Evolutionary conservation across 2,113 vertebrate genomes (phyloP).

Genomic region (Cyanistes caeruleus): DNA sequence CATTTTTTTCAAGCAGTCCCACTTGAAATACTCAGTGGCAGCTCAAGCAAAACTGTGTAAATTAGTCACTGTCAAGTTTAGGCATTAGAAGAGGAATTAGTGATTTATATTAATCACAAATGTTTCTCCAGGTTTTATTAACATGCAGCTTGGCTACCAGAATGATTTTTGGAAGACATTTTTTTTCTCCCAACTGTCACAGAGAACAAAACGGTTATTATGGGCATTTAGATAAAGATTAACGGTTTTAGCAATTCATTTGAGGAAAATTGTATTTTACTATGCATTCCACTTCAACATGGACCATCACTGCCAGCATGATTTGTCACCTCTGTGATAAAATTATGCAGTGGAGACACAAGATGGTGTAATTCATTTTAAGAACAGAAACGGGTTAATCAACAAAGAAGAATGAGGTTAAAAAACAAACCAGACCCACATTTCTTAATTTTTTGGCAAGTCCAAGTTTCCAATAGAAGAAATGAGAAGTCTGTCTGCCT

Average conservation of each 20-base stretch:
- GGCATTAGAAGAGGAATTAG: slow-evolving; percentile 76
- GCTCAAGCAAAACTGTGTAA: slow-evolving; percentile 66
- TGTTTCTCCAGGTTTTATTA: slow-evolving; percentile 80
- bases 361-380: slow-evolving; percentile 74
- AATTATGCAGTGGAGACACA: slow-evolving; percentile 77
- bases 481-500: slow-evolving; percentile 34
- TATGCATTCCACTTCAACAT: slow-evolving; percentile 72
- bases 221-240: slow-evolving; percentile 84
- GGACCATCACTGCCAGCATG: slow-evolving; percentile 55
- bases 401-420: slow-evolving; percentile 64
- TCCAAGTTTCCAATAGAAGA: slow-evolving; percentile 29
- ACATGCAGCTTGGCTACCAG: slow-evolving; percentile 74
- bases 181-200: slow-evolving; percentile 61
- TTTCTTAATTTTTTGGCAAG: slow-evolving; percentile 71
- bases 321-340: slow-evolving; percentile 81
- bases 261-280: slow-evolving; percentile 75
- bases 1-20: not conserved
- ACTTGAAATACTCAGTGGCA: slow-evolving; percentile 58
- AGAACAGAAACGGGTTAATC: slow-evolving; percentile 78
- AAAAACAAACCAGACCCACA: slow-evolving; percentile 60
- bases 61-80: slow-evolving; percentile 74
- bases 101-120: slow-evolving; percentile 80
- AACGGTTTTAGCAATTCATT: slow-evolving; percentile 81
- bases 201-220: slow-evolving; percentile 75
- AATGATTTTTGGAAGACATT: slow-evolving; percentile 76